Evolutionary conservation across 92 coral and sea anemone species (phyloP), one percentile per base, ranked within the genome.

Genomic region (Epizoanthus fatuus): DNA sequence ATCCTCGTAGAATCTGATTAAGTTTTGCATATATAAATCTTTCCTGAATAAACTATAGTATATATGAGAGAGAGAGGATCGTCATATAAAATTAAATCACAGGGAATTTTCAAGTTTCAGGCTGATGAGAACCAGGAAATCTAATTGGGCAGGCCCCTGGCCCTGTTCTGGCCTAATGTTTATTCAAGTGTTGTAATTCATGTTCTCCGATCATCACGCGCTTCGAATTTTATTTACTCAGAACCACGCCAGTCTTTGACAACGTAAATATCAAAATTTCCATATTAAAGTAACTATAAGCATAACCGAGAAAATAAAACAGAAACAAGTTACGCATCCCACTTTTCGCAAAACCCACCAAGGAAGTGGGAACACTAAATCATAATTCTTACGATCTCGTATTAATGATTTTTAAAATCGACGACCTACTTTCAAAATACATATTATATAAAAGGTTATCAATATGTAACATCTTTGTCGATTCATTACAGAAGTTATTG

Each of bases 61-160:
- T 62, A 62, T 62, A 62, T 62, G 68, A 62, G 68, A 62, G 68
- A 25, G 68, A 62, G 68, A 62, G 68, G 68, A 62, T 62, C 68
- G 68, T 62, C 68, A 62, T 62, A 62, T 62, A 62, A 62, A 62
- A 62, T 62, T 62, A 62, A 62, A 62, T 62, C 68, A 62, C 68
- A 13, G 68, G 68, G 68, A 62, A 62, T 62, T 62, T 62, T 62
- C 68, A 62, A 62, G 68, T 13, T 13, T 25, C 68, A 62, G 68
- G 68, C 68, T 62, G 68, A 62, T 62, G 68, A 62, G 14, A 25
- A 62, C 15, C 68, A 62, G 68, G 37, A 62, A 62, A 62, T 62
- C 68, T 62, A 62, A 62, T 25, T 62, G 3, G n/a, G n/a, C n/a
- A n/a, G n/a, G n/a, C 68, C 68, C 68, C 68, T 62, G 68, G 15